Evolutionary conservation across 2,797 vertebrate species (phyloP), one percentile per base, ranked within the genome.

Genomic region (Sebastes goodei): DNA sequence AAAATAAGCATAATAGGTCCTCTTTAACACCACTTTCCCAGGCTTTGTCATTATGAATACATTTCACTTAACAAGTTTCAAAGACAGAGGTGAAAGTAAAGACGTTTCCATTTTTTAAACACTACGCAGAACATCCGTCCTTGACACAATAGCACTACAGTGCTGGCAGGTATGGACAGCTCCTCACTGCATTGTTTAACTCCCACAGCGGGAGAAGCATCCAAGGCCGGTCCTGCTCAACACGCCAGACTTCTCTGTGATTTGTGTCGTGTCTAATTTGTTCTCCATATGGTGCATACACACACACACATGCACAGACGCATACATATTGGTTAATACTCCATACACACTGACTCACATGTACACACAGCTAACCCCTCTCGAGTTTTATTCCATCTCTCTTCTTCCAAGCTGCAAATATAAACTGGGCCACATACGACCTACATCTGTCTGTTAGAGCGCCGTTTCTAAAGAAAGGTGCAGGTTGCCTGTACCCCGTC

Each of bases 261-360:
- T 93, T 91, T 92, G 90, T 92, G 88, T 76, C 21, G 80, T 80
- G 82, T 88, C 79, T 88, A 84, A 93, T 93, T 88, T 83, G 49
- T 93, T 93, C 82, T 87, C 86, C 93, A 93, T 90, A 89, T 93
- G 91, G 70, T 70, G 67, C 81, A 61, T 49, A 42, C 64, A 68
- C 35, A 38, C 80, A 46, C 42, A 46, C 42, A 17, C 42, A 42
- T 42, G 38, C 38, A 42, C 38, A 42, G 15, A 35, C 11, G 64
- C 63, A 69, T 56, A 25, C 57, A 59, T 21, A 38, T n/a, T 53
- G 27, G 21, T 61, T 38, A 27, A 79, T 76, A 25, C 71, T 57
- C 25, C 42, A 56, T 71, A 65, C 77, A 75, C 69, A 67, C 35
- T 4, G 46, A 78, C 66, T 57, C 62, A 71, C 5, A 49, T 25